These are phyloP conservation scores for Lypha dubia DNA, from an alignment of 2,888 invertebrate genomes.

Conservation along the genomic window DNA sequence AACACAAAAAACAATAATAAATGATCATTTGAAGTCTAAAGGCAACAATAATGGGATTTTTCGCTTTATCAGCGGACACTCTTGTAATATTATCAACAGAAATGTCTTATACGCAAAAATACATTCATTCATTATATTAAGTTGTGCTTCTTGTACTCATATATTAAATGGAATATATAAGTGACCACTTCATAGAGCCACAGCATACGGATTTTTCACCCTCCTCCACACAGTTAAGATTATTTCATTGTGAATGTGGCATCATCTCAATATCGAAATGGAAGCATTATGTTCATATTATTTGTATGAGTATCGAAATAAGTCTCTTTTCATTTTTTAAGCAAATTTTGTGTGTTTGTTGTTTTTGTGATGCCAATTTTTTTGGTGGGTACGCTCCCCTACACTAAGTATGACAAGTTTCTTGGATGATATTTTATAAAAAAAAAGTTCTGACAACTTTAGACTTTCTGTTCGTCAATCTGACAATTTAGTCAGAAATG, in stretches of 20 bases:
- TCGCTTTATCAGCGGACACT: slow-evolving; percentile 74
- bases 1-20: slow-evolving; percentile 76
- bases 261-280: slow-evolving; percentile 40
- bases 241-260: slow-evolving; percentile 1
- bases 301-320: slow-evolving; percentile 1
- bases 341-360: slow-evolving; percentile 54
- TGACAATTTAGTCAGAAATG: too few species aligned
- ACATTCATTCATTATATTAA: slow-evolving; percentile 53
- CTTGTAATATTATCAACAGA: slow-evolving; percentile 20
- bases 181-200: slow-evolving; percentile 58
- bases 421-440: neutral
- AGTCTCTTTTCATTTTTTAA: slow-evolving; percentile 58
- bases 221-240: slow-evolving; percentile 45
- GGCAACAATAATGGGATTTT: slow-evolving; percentile 77
- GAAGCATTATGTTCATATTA: slow-evolving; percentile 46
- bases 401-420: neutral
- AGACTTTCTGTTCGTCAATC: neutral
- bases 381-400: neutral
- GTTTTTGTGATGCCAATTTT: slow-evolving; percentile 5
- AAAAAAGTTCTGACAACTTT: neutral
- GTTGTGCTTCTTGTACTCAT: slow-evolving; percentile 49
- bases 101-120: slow-evolving; percentile 5
- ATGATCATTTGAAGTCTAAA: slow-evolving; percentile 79
- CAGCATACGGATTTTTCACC: slow-evolving; percentile 50
- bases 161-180: slow-evolving; percentile 61